phyloP scores from a whole-genome alignment of 2,888 invertebrate species.

The Eueremaeus valkanovi region DNA sequence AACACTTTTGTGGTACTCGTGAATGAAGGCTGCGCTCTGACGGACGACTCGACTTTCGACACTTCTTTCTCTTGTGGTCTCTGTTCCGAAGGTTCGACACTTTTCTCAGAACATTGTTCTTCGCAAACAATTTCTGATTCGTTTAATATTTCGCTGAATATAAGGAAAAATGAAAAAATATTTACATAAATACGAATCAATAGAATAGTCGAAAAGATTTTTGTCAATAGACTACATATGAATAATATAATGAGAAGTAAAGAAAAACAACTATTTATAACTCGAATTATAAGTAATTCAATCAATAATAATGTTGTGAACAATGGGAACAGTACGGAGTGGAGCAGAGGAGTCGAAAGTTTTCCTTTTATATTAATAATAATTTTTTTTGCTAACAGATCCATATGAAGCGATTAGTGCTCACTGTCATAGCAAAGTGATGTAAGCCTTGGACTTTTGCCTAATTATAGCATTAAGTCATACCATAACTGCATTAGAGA shows the following conservation, averaged over 20 bases:
- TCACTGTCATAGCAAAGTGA: not conserved
- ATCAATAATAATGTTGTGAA: not conserved
- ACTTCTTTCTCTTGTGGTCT: not conserved
- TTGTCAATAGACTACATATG: not conserved
- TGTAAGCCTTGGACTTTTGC: conserved; percentile 35
- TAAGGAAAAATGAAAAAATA: conserved; percentile 46
- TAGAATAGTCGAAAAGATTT: not conserved
- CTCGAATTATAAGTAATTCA: not conserved
- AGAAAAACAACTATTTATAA: conserved; percentile 44
- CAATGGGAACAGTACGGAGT: not conserved
- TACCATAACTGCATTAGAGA: not conserved
- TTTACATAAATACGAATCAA: not conserved
- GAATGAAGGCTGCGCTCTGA: not conserved
- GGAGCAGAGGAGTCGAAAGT: not conserved
- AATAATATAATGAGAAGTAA: no score
- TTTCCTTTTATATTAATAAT: not conserved
- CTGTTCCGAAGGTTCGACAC: not conserved
- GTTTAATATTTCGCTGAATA: conserved; percentile 70
- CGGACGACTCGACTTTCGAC: not conserved
- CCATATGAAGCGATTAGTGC: not conserved
- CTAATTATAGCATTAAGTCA: conserved; percentile 22
- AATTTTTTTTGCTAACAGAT: not conserved
- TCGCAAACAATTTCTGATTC: conserved; percentile 69
- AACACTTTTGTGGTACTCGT: conserved; percentile 58
- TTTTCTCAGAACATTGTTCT: conserved; percentile 43